Percentiles rank a stretch among this genome's conserved stretches.
These are phyloP conservation scores for Prostheceraeus crozeri DNA, from an alignment of 2,888 invertebrate species.

Conservation along the genomic window DNA sequence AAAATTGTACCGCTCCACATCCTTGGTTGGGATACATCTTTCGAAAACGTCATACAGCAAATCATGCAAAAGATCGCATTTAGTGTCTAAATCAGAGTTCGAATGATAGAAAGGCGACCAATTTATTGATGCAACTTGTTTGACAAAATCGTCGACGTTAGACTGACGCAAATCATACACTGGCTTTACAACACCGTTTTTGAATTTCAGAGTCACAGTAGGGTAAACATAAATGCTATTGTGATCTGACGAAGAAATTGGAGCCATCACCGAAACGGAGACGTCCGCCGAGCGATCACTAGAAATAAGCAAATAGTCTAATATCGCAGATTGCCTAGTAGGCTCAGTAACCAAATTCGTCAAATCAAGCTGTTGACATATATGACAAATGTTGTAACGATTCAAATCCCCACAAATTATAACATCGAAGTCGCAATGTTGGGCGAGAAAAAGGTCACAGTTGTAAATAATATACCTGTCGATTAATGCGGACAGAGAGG, in stretches of 20 bases:
- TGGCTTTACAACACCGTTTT: not conserved
- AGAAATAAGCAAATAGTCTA: no score
- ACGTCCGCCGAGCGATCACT: no score
- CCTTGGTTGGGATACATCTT: not conserved
- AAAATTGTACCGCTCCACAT: no score
- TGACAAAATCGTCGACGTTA: not conserved
- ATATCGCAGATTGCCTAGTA: no score
- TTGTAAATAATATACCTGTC: no score
- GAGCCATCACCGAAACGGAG: not conserved
- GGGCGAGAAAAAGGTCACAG: no score
- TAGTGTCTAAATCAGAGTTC: not conserved
- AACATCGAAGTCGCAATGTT: no score
- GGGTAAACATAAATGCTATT: slow-evolving; percentile 2
- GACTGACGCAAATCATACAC: not conserved
- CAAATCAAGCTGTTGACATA: no score
- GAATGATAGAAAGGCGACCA: not conserved
- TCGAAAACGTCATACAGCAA: not conserved
- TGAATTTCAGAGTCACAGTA: not conserved
- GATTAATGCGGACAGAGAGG: no score
- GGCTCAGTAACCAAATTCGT: no score
- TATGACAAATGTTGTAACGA: no score
- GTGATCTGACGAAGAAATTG: not conserved
- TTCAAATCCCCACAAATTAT: no score
- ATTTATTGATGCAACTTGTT: not conserved
- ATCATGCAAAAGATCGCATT: slow-evolving; percentile 1